Percentiles rank a stretch among this genome's conserved stretches.
Conservation (phyloP, 2,113 vertebrate species). For the Excalfactoria chinensis region DNA sequence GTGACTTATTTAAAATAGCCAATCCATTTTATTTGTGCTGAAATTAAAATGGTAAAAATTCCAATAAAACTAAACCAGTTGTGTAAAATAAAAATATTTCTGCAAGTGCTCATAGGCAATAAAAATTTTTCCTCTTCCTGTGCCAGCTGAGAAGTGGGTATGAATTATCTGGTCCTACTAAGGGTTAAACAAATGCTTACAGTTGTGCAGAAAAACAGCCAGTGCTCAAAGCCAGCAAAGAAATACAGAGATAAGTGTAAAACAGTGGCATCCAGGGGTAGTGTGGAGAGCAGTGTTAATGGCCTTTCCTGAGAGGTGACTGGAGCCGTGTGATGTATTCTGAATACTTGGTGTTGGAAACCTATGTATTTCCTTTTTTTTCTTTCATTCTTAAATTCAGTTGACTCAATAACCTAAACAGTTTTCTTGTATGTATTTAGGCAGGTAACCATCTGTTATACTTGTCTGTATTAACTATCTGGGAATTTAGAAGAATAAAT, state of each 20-base stretch:
- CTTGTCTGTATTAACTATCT: neutral
- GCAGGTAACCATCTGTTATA: slow-evolving; percentile 50
- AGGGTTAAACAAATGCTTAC: neutral
- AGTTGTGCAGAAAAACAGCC: neutral
- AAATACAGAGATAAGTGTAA: neutral
- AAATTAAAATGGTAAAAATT: neutral
- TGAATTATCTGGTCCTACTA: neutral
- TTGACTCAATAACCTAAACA: slow-evolving; percentile 30
- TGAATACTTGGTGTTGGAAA: slow-evolving; percentile 10
- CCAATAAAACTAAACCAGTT: fast-evolving
- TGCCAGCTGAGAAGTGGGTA: neutral
- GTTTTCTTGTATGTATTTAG: slow-evolving; percentile 48
- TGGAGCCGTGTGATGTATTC: neutral
- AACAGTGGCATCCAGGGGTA: neutral
- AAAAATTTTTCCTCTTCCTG: neutral
- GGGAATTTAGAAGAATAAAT: slow-evolving; percentile 56
- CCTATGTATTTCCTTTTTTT: neutral
- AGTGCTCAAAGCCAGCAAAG: neutral
- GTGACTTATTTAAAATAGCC: neutral
- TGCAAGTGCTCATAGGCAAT: neutral
- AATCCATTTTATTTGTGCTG: neutral
- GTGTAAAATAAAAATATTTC: neutral
- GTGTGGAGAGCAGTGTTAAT: neutral
- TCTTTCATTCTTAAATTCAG: slow-evolving; percentile 30
- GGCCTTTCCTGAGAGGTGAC: neutral